These are phyloP conservation scores for Bradypodion pumilum DNA, from an alignment of 2,797 vertebrate genomes.

Conservation along the genomic window DNA sequence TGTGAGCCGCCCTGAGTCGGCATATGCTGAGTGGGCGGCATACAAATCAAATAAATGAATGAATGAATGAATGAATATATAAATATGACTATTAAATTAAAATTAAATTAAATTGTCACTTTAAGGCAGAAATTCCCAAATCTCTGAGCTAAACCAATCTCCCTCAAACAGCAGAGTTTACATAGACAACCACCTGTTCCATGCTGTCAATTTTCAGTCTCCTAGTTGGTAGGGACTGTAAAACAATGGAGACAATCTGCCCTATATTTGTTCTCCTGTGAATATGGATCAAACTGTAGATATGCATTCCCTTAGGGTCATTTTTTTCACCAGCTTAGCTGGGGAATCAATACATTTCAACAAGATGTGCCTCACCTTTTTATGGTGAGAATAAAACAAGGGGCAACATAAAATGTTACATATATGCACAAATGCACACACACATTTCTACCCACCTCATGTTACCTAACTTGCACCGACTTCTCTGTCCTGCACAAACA, in stretches of 20 bases:
- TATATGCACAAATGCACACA: background rate
- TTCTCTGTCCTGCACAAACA: background rate
- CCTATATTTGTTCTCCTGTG: background rate
- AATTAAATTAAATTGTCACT: no score
- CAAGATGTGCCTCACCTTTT: background rate
- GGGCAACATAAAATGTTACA: background rate
- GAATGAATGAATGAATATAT: no score
- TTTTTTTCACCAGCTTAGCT: background rate
- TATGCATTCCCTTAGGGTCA: background rate
- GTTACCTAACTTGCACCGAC: no score
- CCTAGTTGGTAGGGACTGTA: background rate
- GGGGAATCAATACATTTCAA: background rate
- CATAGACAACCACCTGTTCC: conserved; percentile 1
- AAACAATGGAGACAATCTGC: background rate
- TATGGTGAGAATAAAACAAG: background rate
- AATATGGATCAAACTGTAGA: background rate
- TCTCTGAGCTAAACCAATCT: background rate
- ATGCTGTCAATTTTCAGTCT: background rate
- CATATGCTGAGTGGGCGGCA: no score
- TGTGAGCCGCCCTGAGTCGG: no score
- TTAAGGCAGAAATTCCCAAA: conserved; percentile 1
- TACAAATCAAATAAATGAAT: no score
- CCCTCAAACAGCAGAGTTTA: background rate
- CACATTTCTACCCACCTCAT: background rate
- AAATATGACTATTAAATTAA: no score